Conservation (phyloP, 1,140 invertebrate species). For the Diploscapter pachys region DNA sequence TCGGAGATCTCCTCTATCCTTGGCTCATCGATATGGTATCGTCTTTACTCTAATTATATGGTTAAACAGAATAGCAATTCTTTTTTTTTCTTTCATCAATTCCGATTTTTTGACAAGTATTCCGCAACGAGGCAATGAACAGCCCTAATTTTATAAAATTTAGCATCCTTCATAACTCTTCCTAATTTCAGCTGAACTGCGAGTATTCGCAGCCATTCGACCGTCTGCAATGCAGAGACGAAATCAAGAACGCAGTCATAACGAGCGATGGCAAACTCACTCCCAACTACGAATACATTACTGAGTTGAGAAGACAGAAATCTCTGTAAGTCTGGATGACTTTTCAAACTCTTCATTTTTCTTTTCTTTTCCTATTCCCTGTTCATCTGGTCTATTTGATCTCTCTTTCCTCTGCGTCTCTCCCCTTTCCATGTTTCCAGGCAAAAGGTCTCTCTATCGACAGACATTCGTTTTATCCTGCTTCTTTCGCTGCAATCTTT, state of each 20-base stretch:
- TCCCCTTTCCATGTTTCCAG: too few relatives aligned
- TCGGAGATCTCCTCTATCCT: slow-evolving; percentile 85
- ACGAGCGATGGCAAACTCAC: slow-evolving; percentile 89
- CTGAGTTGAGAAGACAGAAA: slow-evolving; percentile 68
- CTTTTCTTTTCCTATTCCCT: background rate
- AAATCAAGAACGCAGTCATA: slow-evolving; percentile 73
- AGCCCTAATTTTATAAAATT: background rate
- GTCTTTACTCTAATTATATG: background rate
- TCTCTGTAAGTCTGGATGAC: slow-evolving; percentile 12
- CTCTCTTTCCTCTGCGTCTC: too few relatives aligned
- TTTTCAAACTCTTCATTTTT: background rate
- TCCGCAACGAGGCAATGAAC: background rate
- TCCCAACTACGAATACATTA: slow-evolving; percentile 88
- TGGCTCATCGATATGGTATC: slow-evolving; percentile 79
- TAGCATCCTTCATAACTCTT: background rate
- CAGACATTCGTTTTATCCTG: too few relatives aligned
- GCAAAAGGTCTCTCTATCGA: too few relatives aligned
- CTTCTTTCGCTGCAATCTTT: too few relatives aligned
- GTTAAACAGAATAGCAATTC: slow-evolving; percentile 10
- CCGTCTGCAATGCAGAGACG: slow-evolving; percentile 48
- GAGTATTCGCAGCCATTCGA: slow-evolving; percentile 52
- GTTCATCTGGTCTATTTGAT: too few relatives aligned
- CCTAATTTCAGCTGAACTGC: slow-evolving; percentile 66
- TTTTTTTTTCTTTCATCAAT: slow-evolving; percentile 5
- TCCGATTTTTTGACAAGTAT: background rate